A percentile compares a stretch with the other conserved stretches of the same genome.
Evolutionary conservation across 2,797 vertebrate genomes (phyloP).

Genomic region (Gymnoscopelus braueri): DNA sequence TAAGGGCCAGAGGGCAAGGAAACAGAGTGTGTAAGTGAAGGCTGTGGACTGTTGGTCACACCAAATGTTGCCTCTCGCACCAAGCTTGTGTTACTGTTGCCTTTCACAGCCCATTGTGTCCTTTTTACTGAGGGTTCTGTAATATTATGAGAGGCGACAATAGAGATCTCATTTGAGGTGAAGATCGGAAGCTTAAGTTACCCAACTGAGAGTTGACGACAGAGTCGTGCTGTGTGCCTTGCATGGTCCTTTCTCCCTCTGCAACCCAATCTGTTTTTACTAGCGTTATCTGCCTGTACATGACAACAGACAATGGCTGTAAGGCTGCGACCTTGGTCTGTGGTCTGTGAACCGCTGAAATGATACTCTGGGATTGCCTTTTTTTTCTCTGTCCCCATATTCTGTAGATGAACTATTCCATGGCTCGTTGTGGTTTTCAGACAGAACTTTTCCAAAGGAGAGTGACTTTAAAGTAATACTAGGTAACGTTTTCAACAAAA

Average conservation of each 20-base stretch:
- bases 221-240: constrained; percentile 48
- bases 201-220: constrained; percentile 55
- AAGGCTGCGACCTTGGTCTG: constrained; percentile 59
- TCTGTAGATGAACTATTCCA: constrained; percentile 44
- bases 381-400: constrained; percentile 45
- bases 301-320: constrained; percentile 57
- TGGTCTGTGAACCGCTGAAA: constrained; percentile 39
- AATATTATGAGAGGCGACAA: constrained; percentile 65
- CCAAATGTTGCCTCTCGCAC: constrained; percentile 62
- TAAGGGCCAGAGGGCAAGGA: constrained; percentile 51
- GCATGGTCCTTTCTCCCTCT: constrained; percentile 26
- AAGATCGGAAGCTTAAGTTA: constrained; percentile 63
- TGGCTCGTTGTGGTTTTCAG: constrained; percentile 45
- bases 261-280: constrained; percentile 62
- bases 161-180: constrained; percentile 56
- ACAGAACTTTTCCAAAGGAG: constrained; percentile 55
- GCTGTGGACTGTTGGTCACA: constrained; percentile 41
- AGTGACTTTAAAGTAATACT: constrained; percentile 62
- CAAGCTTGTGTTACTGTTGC: constrained; percentile 63
- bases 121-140: constrained; percentile 55
- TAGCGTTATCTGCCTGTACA: constrained; percentile 51
- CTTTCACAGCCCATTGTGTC: constrained; percentile 57
- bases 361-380: constrained; percentile 51
- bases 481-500: no score
- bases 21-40: constrained; percentile 44